These are phyloP conservation scores for Epinephelus lanceolatus DNA, from an alignment of 2,113 vertebrate genomes.

Conservation along the genomic window DNA sequence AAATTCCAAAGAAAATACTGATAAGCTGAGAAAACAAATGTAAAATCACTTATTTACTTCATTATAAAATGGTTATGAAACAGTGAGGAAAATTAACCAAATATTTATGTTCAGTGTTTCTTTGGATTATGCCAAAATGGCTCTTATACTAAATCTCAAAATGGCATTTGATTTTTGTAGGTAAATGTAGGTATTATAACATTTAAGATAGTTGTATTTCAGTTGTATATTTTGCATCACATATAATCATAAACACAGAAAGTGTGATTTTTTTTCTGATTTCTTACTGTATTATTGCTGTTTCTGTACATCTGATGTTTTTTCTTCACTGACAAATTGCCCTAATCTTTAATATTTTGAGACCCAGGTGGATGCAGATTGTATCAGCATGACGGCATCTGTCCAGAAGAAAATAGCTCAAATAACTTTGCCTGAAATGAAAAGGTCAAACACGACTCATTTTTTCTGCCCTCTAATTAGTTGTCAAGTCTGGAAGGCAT, in stretches of 20 bases:
- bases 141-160: constrained; percentile 5
- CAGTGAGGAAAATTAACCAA: not conserved
- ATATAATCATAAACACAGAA: constrained; percentile 18
- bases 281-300: constrained; percentile 6
- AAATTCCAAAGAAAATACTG: constrained; percentile 56
- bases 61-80: not conserved
- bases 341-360: constrained; percentile 9
- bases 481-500: not conserved
- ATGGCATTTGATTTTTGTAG: not conserved
- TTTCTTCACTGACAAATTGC: constrained; percentile 18
- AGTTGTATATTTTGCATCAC: constrained; percentile 29
- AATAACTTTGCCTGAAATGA: constrained; percentile 15
- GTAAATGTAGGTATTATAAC: not conserved
- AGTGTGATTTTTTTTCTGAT: not conserved
- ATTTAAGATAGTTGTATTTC: constrained; percentile 18
- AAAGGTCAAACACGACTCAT: not conserved
- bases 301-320: constrained; percentile 28
- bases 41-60: not conserved
- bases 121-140: constrained; percentile 12
- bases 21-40: constrained; percentile 16
- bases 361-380: constrained; percentile 4
- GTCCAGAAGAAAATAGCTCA: constrained; percentile 2
- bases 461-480: not conserved
- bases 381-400: constrained; percentile 8
- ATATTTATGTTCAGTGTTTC: constrained; percentile 9